Evolutionary conservation across 2,888 invertebrate genomes (phyloP), one percentile per base, ranked within the genome.

Genomic region (Idaea aversata): DNA sequence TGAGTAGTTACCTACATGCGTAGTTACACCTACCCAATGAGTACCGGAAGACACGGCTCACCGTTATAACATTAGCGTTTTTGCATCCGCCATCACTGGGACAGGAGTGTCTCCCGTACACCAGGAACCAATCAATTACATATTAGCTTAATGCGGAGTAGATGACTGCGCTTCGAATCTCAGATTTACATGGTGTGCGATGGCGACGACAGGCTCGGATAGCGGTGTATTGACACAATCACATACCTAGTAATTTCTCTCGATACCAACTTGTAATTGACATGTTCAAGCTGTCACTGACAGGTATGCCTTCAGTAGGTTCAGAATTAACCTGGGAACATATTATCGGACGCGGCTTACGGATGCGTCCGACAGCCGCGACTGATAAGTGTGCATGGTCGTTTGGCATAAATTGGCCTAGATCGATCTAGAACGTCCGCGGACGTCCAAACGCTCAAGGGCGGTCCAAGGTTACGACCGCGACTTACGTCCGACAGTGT

Each of bases 141-240:
- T 91, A 92, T 93, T 92, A 92, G 88, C 88, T 88, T 91, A 90
- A 91, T 91, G 89, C 86, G 82, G 86, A 85, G 86, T 79, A 85
- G 88, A 90, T 88, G 85, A 83, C 79, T 75, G 77, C 78, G 79
- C 83, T 81, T 81, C 80, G 76, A 83, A 78, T 77, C 78, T 76
- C 78, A 80, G 82, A 86, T 88, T 88, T 88, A 86, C 86, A 87
- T 84, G 82, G 84, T 85, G 76, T 78, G 77, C 78, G 80, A 81
- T 81, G 82, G 74, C 78, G 75, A 73, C 74, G 75, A 78, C 78
- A 76, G 77, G 77, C 75, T 77, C 72, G 77, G 70, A 76, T 85
- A 87, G 88, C 85, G 87, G 86, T 70, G 73, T 67, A 72, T 73
- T 65, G 73, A 82, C 80, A 88, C 83, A 84, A 88, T 86, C 85